phyloP scores from a whole-genome alignment of 2,797 vertebrate species.

The Sus cebifrons region DNA sequence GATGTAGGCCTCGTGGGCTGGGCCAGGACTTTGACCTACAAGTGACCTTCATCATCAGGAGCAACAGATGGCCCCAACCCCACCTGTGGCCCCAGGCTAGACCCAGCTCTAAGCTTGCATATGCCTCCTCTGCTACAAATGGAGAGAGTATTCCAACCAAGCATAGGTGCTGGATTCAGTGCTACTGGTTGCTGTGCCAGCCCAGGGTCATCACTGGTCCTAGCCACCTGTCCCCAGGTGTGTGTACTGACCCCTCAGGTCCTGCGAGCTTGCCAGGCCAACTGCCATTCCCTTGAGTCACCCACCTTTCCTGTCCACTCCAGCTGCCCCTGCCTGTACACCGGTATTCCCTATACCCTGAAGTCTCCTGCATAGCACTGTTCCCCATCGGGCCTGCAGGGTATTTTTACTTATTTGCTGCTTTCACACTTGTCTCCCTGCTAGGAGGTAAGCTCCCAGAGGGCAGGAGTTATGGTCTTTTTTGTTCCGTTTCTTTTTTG shows the following conservation, averaged over 20 bases:
- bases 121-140: background rate
- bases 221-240: accelerated
- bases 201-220: background rate
- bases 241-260: accelerated
- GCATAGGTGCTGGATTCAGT: accelerated
- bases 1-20: background rate
- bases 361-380: background rate
- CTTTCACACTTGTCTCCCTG: background rate
- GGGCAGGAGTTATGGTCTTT: background rate
- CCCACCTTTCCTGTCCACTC: background rate
- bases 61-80: background rate
- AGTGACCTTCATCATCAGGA: background rate
- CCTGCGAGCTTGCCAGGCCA: accelerated
- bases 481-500: background rate
- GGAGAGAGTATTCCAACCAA: accelerated
- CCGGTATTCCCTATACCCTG: accelerated
- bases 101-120: background rate
- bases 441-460: too few relatives aligned
- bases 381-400: accelerated
- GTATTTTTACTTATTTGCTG: background rate
- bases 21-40: background rate
- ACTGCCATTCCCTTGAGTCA: background rate
- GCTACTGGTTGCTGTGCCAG: background rate
- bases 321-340: accelerated
- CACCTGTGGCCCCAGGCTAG: too few relatives aligned